A percentile compares a stretch with the other conserved stretches of the same genome.
phyloP scores from a whole-genome alignment of 2,888 invertebrate species.

The Lasioglossum marginatum region DNA sequence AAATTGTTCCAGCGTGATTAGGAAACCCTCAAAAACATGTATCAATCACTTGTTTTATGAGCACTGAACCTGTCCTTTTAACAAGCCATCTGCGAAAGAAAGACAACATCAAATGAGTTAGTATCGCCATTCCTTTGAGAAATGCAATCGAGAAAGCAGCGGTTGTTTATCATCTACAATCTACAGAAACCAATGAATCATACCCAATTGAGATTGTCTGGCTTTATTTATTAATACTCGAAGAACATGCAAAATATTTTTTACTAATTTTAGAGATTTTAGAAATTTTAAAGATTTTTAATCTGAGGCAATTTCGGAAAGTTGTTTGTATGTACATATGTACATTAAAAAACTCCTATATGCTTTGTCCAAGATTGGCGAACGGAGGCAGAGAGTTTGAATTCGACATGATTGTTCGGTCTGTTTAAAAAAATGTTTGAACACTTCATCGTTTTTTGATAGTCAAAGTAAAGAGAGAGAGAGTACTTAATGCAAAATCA shows the following conservation, averaged over 20 bases:
- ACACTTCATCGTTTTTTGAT: conserved; percentile 7
- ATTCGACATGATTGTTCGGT: background rate
- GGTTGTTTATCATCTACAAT: too few relatives aligned
- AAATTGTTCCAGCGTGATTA: background rate
- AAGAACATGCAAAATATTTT: background rate
- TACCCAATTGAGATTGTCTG: background rate
- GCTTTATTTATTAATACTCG: background rate
- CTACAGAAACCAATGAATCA: too few relatives aligned
- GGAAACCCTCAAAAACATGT: background rate
- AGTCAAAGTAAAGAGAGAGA: background rate
- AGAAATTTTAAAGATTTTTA: too few relatives aligned
- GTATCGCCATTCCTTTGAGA: background rate
- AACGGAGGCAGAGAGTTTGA: background rate
- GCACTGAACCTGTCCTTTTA: background rate
- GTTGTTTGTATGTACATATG: too few relatives aligned
- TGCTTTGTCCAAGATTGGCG: background rate
- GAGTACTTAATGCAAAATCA: conserved; percentile 1
- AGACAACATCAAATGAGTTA: background rate
- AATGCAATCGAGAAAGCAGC: too few relatives aligned
- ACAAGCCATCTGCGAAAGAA: background rate
- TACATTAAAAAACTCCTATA: background rate
- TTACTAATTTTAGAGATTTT: background rate
- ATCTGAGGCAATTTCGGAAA: background rate
- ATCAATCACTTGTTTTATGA: background rate
- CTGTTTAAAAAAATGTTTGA: background rate